Base-by-base conservation (phyloP, 2,113 vertebrate species). In the Sarotherodon lohbergeri region DNA sequence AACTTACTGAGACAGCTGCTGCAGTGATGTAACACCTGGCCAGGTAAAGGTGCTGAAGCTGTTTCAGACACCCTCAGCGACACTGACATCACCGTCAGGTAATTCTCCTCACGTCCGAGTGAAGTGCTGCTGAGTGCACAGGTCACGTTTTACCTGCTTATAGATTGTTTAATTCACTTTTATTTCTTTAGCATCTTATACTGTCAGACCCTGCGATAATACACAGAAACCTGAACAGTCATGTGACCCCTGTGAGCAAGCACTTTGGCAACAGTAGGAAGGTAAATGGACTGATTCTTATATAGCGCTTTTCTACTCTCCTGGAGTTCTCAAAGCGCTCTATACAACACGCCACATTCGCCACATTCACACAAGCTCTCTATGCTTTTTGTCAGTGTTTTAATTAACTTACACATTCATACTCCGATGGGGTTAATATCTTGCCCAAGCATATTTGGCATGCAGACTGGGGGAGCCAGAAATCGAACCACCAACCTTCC, bases 241-340 rank as follows among this genome's bases (percentile, higher is more conserved):
- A 63, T 43, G 12, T 61, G 0, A 59, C 16, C 59, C 29, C 0
- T 2, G 0, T 63, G 59, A 36, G 10, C 34, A 11, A 11, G 4
- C 39, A 41, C 39, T 11, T 11, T 11, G 36, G 36, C 9, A 12
- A 39, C 61, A 66, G 61, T 66, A 11, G 61, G 34, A 39, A 66
- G 27, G 27, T 27, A 27, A 27, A 27, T 27, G 27, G 27, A 27
- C 27, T 27, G 27, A 27, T 27, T 27, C 27, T 27, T 27, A 27
- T 27, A 27, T 27, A 27, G 27, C 27, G 27, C 27, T 27, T 27
- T 27, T 27, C 27, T 27, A 1, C 27, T 27, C 27, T 4, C 27
- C 27, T 27, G 27, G 27, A 27, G 27, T 27, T 27, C 27, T 27
- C 27, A 27, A 27, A 27, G 27, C 27, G 3, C 27, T 27, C 1